A percentile compares a stretch with the other conserved stretches of the same genome.
phyloP scores from a whole-genome alignment of 2,113 vertebrate genomes.

The Sterrhoptilus dennistouni region DNA sequence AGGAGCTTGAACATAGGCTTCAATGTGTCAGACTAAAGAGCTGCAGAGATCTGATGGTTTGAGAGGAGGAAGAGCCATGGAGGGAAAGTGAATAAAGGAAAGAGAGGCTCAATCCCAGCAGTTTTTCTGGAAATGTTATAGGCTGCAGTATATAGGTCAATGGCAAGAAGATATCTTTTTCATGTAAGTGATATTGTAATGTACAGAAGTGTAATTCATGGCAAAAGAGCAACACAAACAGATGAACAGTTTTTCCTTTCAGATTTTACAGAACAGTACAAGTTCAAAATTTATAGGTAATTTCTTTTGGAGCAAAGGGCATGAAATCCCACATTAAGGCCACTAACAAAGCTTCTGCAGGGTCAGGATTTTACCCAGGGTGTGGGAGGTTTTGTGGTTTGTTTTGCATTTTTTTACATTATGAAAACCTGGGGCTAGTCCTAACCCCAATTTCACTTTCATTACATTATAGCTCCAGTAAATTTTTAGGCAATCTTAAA shows the following conservation, averaged over 20 bases:
- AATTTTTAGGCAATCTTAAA: background rate
- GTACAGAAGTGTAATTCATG: background rate
- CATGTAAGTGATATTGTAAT: background rate
- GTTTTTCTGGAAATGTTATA: background rate
- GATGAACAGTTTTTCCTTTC: background rate
- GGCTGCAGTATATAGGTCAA: background rate
- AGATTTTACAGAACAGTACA: background rate
- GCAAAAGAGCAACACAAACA: background rate
- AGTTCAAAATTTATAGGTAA: background rate
- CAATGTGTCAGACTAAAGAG: background rate
- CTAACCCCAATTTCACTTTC: background rate
- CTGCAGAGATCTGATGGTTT: background rate
- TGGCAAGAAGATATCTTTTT: background rate
- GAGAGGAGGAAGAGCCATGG: background rate
- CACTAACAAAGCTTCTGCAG: background rate
- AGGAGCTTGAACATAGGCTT: background rate
- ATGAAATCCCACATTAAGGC: background rate
- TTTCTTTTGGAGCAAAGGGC: background rate
- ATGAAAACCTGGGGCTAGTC: background rate
- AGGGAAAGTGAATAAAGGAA: background rate
- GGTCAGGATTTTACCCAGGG: background rate
- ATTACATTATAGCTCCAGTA: background rate
- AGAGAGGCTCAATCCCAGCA: background rate
- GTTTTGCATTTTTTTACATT: background rate
- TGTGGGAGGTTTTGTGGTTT: background rate